Base-by-base conservation (phyloP, 2,113 vertebrate species). In the Epinephelus lanceolatus region DNA sequence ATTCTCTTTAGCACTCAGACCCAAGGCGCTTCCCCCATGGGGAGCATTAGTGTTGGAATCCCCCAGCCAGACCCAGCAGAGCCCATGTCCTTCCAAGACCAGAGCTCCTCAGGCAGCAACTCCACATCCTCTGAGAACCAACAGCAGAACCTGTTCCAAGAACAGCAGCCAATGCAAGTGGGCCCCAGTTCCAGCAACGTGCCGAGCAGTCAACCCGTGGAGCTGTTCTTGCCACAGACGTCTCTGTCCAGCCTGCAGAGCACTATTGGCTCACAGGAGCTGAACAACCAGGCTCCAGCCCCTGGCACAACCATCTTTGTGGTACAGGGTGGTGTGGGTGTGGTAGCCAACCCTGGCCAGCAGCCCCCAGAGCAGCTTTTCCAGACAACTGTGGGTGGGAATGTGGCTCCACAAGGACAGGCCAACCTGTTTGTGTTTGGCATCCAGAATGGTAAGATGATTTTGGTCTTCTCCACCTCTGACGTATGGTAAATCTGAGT, bases 41-140 rank as follows among this genome's bases (percentile, higher is more conserved):
- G 94, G 57, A 95, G 82, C 83, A 93, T 94, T 12, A 81, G 78
- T 75, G 95, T 97, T 3, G 87, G 95, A 4, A 95, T 98, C 85
- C 91, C 94, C 70, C 95, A 94, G 68, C 95, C 96, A 85, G 98
- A 99, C 27, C 94, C 97, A 12, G 80, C 92, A 17, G 97, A 98
- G 92, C 96, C 97, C 74, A 98, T 99, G 97, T 98, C 97, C 30
- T 99, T 99, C 92, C 98, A 99, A 94, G 97, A 96, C 79, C 97
- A 98, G 91, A 96, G 94, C 60, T 92, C 97, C 0, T 94, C 96
- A 65, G 95, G 96, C 71, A 93, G 93, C 81, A 96, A 93, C 56
- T 91, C 97, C 0, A 69, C 66, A 53, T 76, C 93, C 25, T 71
- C 83, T 30, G 96, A 97, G 73, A 93, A 95, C 73, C 95, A 96